Evolutionary conservation across 2,113 vertebrate species (phyloP), one percentile per base, ranked within the genome.

Genomic region (Nannospalax galili): DNA sequence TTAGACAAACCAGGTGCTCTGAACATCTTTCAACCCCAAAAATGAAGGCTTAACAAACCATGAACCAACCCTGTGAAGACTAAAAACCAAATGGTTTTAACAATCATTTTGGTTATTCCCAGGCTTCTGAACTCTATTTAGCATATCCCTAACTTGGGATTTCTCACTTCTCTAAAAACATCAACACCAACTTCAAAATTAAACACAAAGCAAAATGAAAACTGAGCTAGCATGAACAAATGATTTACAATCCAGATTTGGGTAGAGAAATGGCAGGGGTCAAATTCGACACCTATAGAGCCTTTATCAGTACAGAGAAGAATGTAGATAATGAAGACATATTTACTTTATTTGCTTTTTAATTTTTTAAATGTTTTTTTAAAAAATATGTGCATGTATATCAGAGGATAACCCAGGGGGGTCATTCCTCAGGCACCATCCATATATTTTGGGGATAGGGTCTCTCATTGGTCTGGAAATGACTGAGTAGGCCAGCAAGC

Each of bases 11-110:
- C 69, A 64, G 52, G 24, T 40, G 81, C 17, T 74, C 28, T 60
- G 17, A 90, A 88, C 73, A 72, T 70, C 26, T 94, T 93, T 92
- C 62, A 88, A 72, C 20, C n/a, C n/a, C 35, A 67, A 60, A 62
- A 58, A 2, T 26, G 84, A 67, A 87, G 32, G 10, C 79, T 91
- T 69, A 67, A 85, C 70, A 86, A 74, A 96, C 15, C 12, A 88
- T 24, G 37, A 67, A 67, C 26, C 3, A n/a, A 52, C 35, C 58
- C 9, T 88, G 1, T 86, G 52, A 56, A 20, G 32, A 74, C 4
- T 82, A 48, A 70, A 73, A 48, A 70, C 24, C 14, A 74, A 91
- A 52, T 35, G 75, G 28, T 62, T 95, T 78, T 58, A 37, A 89
- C 80, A 93, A 56, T 0, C 32, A 5, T 45, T 60, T 22, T 28